Evolutionary conservation across 1,140 invertebrate species (phyloP), one percentile per base, ranked within the genome.

Genomic region (Paralvinella palmiformis): DNA sequence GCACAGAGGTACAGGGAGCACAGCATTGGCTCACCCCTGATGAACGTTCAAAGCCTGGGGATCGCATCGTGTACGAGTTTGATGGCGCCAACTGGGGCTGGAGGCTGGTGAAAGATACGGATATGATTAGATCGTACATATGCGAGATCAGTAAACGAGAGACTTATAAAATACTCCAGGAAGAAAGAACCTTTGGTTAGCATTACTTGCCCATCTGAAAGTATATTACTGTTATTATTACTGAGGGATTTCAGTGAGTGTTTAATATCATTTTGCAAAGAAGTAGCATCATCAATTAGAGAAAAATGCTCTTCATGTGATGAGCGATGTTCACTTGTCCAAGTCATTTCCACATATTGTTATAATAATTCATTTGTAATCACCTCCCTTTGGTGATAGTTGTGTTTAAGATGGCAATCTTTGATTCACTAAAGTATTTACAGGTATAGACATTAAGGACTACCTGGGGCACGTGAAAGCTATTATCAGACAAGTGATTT

Each of bases 81-180:
- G 59, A 61, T 36, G 57, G 55, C 24, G 36, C 53, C 36, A 36
- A 48, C 27, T 69, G 68, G 68, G 65, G 68, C 29, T 69, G 68
- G 68, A 37, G 24, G 15, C 29, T 62, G 44, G 32, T 53, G 15
- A 15, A 41, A 20, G 37, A 57, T 15, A 22, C 35, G 20, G 24
- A 15, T 17, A n/a, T 33, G 24, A 35, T 3, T 32, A 22, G 37
- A 59, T 84, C 91, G 29, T 95, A 91, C 71, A 94, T 96, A 71
- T 96, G 94, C 83, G 91, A 96, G 84, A 89, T 91, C 17, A 85
- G 86, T 64, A 73, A 72, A 29, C 66, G 70, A 62, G 64, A 70
- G 10, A 24, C 74, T 24, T 67, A 74, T 50, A 59, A 73, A 50
- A 69, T 76, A 20, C 63, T 75, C n/a, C 62, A 64, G 20, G 66